Base-by-base conservation (phyloP, 2,888 invertebrate species). In the Suillia variegata region DNA sequence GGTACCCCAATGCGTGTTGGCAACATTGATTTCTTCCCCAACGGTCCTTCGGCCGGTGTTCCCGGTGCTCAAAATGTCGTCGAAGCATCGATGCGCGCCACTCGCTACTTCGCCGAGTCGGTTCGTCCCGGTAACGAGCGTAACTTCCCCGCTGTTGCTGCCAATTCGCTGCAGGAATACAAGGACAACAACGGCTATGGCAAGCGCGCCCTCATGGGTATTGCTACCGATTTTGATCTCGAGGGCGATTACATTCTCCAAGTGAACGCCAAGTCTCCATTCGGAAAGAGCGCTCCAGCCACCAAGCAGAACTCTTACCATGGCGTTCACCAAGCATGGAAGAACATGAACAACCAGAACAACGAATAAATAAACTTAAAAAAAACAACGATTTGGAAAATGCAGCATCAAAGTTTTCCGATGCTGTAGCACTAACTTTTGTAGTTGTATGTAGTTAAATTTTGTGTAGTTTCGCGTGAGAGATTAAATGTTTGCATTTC, bases 21-120 rank as follows among this genome's bases (percentile, higher is more conserved):
- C 31, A 74, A 82, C 66, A 79, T 70, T 61, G 82, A 81, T 54
- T 82, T 80, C 71, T 81, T 75, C 54, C 82, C 82, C 21, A 79
- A 79, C 55, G 80, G 79, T 8, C 77, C 70, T 0, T 56, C 60
- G 1, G 61, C 65, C 8, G 69, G 67, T 51, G 77, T 73, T n/a
- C 75, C 79, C 61, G 80, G 79, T 8, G 68, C 77, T 10, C 64
- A 73, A 2, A 76, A 79, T 50, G 71, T 80, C 53, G 57, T 80
- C 2, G 77, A 80, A 55, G 75, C 81, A 13, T 62, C 76, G 20
- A 69, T 77, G 65, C 75, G 74, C 17, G 75, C 81, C 49, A 69
- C 77, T 20, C 71, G 75, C 56, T 81, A 77, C 67, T 82, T 70
- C 21, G 80, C 81, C 53, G 82, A 82, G 61, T 70, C 82, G 1